Evolutionary conservation across 2,113 vertebrate species (phyloP).

Genomic region (Rutilus rutilus): DNA sequence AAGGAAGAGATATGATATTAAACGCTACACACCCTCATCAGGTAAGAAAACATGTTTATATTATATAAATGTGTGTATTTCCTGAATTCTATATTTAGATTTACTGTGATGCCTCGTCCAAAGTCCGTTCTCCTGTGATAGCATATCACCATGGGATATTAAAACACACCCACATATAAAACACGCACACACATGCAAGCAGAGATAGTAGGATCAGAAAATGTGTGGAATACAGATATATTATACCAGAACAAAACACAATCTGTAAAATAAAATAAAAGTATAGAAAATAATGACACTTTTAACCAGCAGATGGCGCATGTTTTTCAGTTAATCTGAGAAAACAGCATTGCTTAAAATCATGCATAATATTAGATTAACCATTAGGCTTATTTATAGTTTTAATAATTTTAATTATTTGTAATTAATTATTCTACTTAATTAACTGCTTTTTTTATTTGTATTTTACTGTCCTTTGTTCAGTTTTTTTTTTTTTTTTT

Average conservation of each 20-base stretch:
- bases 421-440: neutral
- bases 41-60: neutral
- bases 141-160: neutral
- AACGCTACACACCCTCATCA: neutral
- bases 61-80: neutral
- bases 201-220: neutral
- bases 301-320: constrained; percentile 28
- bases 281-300: neutral
- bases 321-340: neutral
- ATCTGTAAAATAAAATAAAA: neutral
- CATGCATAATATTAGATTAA: neutral
- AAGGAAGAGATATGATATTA: neutral
- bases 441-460: neutral
- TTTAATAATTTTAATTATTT: neutral
- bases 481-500: neutral
- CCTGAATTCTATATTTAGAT: constrained; percentile 7
- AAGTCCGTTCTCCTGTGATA: constrained; percentile 22
- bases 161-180: constrained; percentile 16
- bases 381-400: neutral
- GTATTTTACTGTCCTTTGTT: neutral
- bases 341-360: neutral
- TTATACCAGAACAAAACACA: neutral
- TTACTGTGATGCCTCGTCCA: neutral
- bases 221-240: too few relatives aligned
- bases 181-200: neutral